A percentile compares a stretch with the other conserved stretches of the same genome.
phyloP scores from a whole-genome alignment of 1,140 invertebrate species.

The Pseudachorutes palmiensis region DNA sequence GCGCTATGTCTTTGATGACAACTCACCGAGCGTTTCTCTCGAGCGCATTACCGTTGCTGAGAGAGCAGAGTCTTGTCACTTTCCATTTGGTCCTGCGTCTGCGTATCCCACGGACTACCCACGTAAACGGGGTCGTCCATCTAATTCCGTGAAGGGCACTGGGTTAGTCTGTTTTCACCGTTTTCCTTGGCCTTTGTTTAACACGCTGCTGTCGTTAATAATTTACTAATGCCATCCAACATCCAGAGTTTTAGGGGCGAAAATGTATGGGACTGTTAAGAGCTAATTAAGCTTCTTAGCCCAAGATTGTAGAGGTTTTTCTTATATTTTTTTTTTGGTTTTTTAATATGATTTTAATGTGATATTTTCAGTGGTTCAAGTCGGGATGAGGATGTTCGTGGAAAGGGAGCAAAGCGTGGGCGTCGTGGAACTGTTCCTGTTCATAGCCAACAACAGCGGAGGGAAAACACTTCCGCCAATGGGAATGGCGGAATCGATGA shows the following conservation, averaged over 20 bases:
- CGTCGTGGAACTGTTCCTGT: conserved; percentile 15
- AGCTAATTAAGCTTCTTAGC: no score
- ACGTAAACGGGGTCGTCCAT: conserved; percentile 20
- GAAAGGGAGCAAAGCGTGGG: conserved; percentile 19
- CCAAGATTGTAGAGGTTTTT: not conserved
- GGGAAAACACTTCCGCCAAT: not conserved
- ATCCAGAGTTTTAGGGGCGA: no score
- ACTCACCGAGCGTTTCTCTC: no score
- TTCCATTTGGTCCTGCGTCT: conserved; percentile 5
- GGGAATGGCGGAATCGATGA: not conserved
- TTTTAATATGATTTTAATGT: no score
- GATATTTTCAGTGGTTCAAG: no score
- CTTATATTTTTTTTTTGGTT: no score
- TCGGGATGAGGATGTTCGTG: conserved; percentile 6
- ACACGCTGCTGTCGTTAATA: not conserved
- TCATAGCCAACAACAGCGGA: conserved; percentile 1
- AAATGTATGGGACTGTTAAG: no score
- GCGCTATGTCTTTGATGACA: no score
- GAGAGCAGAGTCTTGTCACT: not conserved
- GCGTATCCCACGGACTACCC: not conserved
- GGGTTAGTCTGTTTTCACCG: not conserved
- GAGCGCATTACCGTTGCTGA: no score
- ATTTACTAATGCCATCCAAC: no score
- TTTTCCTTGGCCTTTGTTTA: not conserved
- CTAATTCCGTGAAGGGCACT: not conserved